Evolutionary conservation across 2,888 invertebrate species (phyloP).

Genomic region (Taenaris catops): DNA sequence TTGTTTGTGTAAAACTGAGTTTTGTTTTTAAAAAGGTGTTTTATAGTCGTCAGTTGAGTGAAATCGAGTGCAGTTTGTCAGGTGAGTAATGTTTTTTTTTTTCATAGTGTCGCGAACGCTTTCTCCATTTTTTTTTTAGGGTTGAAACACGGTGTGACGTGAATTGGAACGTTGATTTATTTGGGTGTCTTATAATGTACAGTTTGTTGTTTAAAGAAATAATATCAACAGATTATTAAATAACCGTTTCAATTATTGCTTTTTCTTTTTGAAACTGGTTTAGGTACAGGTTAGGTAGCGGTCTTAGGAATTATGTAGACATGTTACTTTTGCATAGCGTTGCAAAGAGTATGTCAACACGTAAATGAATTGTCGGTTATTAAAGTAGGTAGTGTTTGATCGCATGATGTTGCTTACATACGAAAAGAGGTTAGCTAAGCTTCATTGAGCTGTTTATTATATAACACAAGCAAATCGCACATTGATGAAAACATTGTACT

Average conservation of each 20-base stretch:
- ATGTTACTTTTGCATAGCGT: slow-evolving; percentile 8
- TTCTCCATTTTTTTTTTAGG: slow-evolving; percentile 39
- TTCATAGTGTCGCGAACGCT: slow-evolving; percentile 31
- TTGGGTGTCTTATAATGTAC: slow-evolving; percentile 8
- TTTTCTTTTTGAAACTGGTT: slow-evolving; percentile 6
- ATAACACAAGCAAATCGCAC: too few species aligned
- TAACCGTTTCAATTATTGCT: slow-evolving; percentile 1
- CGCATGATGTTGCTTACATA: too few species aligned
- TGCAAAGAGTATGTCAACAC: slow-evolving; percentile 1
- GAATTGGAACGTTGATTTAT: slow-evolving; percentile 18
- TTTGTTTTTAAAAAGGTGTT: slow-evolving; percentile 42
- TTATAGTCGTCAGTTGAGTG: slow-evolving; percentile 38
- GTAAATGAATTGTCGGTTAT: too few species aligned
- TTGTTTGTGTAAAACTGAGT: slow-evolving; percentile 43
- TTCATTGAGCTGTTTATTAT: too few species aligned
- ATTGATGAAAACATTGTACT: too few species aligned
- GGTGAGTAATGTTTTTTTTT: slow-evolving; percentile 41
- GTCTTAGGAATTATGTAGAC: slow-evolving; percentile 3
- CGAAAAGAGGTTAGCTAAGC: too few species aligned
- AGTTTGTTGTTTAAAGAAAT: not conserved
- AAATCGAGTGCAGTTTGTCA: slow-evolving; percentile 43
- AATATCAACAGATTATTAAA: not conserved
- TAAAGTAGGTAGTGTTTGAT: too few species aligned
- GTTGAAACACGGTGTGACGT: slow-evolving; percentile 25
- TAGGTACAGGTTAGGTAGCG: slow-evolving; percentile 7